Conservation (phyloP, 1,140 invertebrate species). For the Achatina immaculata region DNA sequence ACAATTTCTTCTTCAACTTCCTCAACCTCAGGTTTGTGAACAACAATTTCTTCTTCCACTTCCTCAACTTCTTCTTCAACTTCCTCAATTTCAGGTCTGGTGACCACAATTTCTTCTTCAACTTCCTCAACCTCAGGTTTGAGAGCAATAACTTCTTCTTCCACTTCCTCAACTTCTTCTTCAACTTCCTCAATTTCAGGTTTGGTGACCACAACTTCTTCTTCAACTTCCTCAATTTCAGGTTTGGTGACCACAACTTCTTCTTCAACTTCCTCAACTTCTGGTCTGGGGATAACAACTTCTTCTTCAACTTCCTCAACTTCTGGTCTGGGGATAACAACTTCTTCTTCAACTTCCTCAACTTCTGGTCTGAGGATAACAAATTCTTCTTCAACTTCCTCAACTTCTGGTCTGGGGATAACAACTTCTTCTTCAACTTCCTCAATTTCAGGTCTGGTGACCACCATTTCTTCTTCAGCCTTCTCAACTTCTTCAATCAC, state of each 20-base stretch:
- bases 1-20: slow-evolving; percentile 40
- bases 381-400: slow-evolving; percentile 6
- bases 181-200: slow-evolving; percentile 41
- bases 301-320: slow-evolving; percentile 7
- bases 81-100: slow-evolving; percentile 23
- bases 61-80: slow-evolving; percentile 41
- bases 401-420: slow-evolving; percentile 2
- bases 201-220: too few species aligned
- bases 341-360: slow-evolving; percentile 11
- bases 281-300: slow-evolving; percentile 33
- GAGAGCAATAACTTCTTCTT: slow-evolving; percentile 22
- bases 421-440: slow-evolving; percentile 43
- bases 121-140: slow-evolving; percentile 41
- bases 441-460: slow-evolving; percentile 38
- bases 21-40: slow-evolving; percentile 36
- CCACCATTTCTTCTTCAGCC: slow-evolving; percentile 27
- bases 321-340: slow-evolving; percentile 39
- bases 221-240: slow-evolving; percentile 25
- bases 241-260: slow-evolving; percentile 8
- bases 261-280: slow-evolving; percentile 31
- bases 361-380: neutral
- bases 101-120: slow-evolving; percentile 33
- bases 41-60: slow-evolving; percentile 33
- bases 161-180: slow-evolving; percentile 15
- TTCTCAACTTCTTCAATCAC: slow-evolving; percentile 28